These are phyloP conservation scores for Lytechinus pictus DNA, from an alignment of 35 echinoderm and acorn worm species.

Conservation along the genomic window DNA sequence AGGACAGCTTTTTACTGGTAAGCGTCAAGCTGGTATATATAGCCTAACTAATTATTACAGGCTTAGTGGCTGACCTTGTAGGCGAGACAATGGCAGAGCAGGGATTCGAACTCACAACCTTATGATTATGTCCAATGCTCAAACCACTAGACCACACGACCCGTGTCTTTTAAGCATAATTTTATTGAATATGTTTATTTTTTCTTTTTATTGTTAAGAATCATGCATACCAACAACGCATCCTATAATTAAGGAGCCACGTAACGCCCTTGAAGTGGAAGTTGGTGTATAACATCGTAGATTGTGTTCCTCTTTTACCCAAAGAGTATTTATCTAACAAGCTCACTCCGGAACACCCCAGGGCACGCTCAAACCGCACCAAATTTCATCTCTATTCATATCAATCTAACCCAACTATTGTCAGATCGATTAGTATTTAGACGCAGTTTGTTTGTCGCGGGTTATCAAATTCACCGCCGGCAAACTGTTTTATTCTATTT, in stretches of 20 bases:
- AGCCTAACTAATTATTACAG: too few relatives aligned
- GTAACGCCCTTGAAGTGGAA: background rate
- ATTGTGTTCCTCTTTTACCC: background rate
- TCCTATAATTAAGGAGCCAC: conserved; percentile 3
- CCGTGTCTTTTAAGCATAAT: too few relatives aligned
- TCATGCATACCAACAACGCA: background rate
- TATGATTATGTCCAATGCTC: too few relatives aligned
- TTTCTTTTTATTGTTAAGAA: background rate
- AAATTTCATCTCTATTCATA: conserved; percentile 44
- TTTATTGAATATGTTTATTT: too few relatives aligned
- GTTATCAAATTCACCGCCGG: conserved; percentile 40
- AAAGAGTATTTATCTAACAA: background rate
- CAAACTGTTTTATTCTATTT: background rate
- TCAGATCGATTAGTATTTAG: background rate
- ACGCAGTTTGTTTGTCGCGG: conserved; percentile 4
- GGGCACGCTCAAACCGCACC: conserved; percentile 22
- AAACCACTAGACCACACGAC: too few relatives aligned
- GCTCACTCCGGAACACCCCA: conserved; percentile 36
- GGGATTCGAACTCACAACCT: too few relatives aligned
- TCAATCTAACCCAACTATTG: background rate
- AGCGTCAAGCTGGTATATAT: too few relatives aligned
- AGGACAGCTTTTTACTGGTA: too few relatives aligned
- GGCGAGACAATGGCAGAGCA: too few relatives aligned
- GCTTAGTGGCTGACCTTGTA: too few relatives aligned
- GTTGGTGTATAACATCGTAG: background rate